Evolutionary conservation across 2,888 invertebrate species (phyloP).

Genomic region (Trachelus troglodyta): DNA sequence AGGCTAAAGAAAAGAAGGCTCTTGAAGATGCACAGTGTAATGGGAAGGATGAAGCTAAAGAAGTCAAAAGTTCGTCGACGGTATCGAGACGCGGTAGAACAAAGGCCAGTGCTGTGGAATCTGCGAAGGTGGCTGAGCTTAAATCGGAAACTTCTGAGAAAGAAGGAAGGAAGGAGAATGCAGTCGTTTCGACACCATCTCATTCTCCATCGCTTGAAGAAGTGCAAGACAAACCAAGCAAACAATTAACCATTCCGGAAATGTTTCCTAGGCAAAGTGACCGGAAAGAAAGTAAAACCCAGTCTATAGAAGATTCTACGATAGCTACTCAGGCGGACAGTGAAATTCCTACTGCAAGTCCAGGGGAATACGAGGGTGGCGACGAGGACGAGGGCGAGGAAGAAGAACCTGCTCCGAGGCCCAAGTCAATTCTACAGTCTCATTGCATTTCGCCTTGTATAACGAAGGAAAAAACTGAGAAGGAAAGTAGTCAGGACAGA

Average conservation of each 20-base stretch:
- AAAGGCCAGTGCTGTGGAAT: constrained; percentile 34
- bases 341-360: constrained; percentile 56
- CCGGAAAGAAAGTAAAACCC: constrained; percentile 14
- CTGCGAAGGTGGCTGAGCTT: constrained; percentile 39
- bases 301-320: constrained; percentile 35
- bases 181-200: constrained; percentile 41
- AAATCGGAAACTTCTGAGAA: constrained; percentile 36
- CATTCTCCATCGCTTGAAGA: constrained; percentile 34
- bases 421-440: constrained; percentile 41
- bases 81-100: constrained; percentile 48
- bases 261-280: constrained; percentile 31
- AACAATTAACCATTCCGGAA: constrained; percentile 53
- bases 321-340: constrained; percentile 40
- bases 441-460: constrained; percentile 27
- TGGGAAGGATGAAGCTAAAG: constrained; percentile 27
- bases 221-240: constrained; percentile 19
- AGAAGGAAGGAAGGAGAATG: constrained; percentile 37
- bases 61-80: constrained; percentile 35
- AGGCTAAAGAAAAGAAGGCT: constrained; percentile 52
- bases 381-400: constrained; percentile 65
- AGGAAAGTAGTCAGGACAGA: constrained; percentile 33
- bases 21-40: constrained; percentile 46
- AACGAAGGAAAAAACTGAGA: constrained; percentile 26
- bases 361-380: constrained; percentile 62
- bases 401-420: constrained; percentile 49